Conservation (phyloP, 2,113 vertebrate genomes). For the Rhea americana region DNA sequence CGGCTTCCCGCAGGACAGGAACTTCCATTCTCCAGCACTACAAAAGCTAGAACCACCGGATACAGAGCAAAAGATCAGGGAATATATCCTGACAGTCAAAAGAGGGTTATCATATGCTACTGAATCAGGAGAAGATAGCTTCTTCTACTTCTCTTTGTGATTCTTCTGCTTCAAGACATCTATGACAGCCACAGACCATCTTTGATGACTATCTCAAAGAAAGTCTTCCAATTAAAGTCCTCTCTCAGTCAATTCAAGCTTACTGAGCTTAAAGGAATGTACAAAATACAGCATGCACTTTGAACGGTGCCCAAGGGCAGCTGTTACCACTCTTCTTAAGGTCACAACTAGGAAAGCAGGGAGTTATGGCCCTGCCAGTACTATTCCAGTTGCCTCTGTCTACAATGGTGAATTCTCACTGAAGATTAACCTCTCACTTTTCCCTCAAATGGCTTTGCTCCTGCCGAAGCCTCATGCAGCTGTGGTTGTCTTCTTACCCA, state of each 20-base stretch:
- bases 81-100: fast-evolving
- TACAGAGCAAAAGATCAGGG: too few species aligned
- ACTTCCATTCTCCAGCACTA: fast-evolving
- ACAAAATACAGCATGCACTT: too few species aligned
- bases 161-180: background rate
- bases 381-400: too few species aligned
- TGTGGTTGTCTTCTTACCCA: background rate
- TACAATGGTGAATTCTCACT: fast-evolving
- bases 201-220: background rate
- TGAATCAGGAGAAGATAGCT: background rate
- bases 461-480: background rate
- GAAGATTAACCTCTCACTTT: background rate
- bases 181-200: background rate
- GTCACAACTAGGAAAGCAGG: background rate
- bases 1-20: background rate
- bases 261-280: too few species aligned
- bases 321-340: background rate
- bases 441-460: background rate
- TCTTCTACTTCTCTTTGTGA: background rate
- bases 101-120: background rate
- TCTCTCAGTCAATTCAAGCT: too few species aligned
- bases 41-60: fast-evolving
- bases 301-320: too few species aligned
- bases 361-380: background rate
- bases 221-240: background rate